A percentile compares a stretch with the other conserved stretches of the same genome.
Conservation (phyloP, 2,797 vertebrate genomes). For the Telmatherina bonti region DNA sequence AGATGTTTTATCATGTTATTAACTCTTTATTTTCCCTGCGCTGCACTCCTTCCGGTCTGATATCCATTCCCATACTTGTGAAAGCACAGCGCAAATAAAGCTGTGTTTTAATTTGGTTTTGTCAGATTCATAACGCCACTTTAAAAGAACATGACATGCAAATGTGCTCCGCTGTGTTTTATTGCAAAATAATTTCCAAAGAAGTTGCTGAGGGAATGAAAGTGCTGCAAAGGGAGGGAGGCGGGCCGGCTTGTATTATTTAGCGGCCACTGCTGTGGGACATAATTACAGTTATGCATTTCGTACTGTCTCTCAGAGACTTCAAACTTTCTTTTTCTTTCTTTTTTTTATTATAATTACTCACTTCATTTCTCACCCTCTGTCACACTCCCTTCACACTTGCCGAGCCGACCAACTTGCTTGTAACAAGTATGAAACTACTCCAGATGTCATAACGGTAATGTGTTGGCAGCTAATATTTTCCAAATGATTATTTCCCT, state of each 20-base stretch:
- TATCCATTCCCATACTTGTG: constrained; percentile 73
- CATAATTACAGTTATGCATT: constrained; percentile 82
- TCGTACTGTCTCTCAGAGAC: constrained; percentile 68
- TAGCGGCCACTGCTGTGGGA: constrained; percentile 75
- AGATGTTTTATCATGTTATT: constrained; percentile 89
- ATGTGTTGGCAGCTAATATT: constrained; percentile 44
- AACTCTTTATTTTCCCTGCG: constrained; percentile 72
- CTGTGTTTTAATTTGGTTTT: constrained; percentile 85
- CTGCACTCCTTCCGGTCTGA: constrained; percentile 78
- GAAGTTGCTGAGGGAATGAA: constrained; percentile 81
- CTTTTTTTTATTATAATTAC: constrained; percentile 65
- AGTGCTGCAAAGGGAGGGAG: constrained; percentile 42
- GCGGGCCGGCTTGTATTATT: constrained; percentile 74
- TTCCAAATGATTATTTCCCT: constrained; percentile 41
- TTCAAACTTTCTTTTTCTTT: constrained; percentile 74
- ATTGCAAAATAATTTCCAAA: constrained; percentile 84
- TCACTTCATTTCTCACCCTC: constrained; percentile 65
- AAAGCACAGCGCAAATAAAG: constrained; percentile 78
- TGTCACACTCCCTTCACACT: constrained; percentile 63
- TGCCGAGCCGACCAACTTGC: constrained; percentile 66
- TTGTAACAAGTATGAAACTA: constrained; percentile 59
- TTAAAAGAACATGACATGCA: constrained; percentile 86
- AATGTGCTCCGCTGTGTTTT: constrained; percentile 80
- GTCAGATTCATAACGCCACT: constrained; percentile 85
- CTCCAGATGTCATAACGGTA: constrained; percentile 53